Base-by-base conservation (phyloP, 2,888 invertebrate species). In the Phortica okadai region DNA sequence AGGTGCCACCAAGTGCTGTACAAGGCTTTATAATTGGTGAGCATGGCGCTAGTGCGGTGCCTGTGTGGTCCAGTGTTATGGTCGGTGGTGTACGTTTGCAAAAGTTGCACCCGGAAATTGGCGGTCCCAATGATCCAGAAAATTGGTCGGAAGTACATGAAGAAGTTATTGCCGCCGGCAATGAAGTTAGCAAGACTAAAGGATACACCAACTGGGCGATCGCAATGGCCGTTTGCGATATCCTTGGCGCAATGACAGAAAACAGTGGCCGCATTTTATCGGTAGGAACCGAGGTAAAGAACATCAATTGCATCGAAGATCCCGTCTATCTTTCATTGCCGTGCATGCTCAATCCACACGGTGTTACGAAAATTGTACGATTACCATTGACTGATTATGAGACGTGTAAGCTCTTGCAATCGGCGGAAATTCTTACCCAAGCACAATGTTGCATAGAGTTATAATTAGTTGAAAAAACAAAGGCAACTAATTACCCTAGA, bases 11-110 rank as follows among this genome's bases (percentile, higher is more conserved):
- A 0, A 93, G 94, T 8, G 95, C 95, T 79, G 95, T 95, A 83
- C 96, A 97, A 87, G 97, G 96, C 0, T 97, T 95, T 93, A 95
- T 97, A 85, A 96, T 97, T 84, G 97, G 97, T 11, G 97, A 97
- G 88, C 97, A 97, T 85, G 97, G 97, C 0, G 97, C 97, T 85
- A 94, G 95, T 59, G 95, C 95, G 84, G 95, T 97, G 77, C 95
- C 97, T 1, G 95, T 97, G 0, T 97, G 97, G 97, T 97, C 96
- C 6, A 95, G 96, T 8, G 96, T 97, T 62, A 97, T 96, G 90
- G 93, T 97, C 11, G 97, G 96, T 6, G 97, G 97, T 1, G 96
- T 97, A 0, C 93, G 95, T 5, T 92, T 97, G 21, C 93, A 93
- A 79, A 95, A 96, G 81, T 87, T 97, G 14, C 94, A 95, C 89